These are phyloP conservation scores for Phaethon lepturus DNA, from an alignment of 2,113 vertebrate species.

Conservation along the genomic window DNA sequence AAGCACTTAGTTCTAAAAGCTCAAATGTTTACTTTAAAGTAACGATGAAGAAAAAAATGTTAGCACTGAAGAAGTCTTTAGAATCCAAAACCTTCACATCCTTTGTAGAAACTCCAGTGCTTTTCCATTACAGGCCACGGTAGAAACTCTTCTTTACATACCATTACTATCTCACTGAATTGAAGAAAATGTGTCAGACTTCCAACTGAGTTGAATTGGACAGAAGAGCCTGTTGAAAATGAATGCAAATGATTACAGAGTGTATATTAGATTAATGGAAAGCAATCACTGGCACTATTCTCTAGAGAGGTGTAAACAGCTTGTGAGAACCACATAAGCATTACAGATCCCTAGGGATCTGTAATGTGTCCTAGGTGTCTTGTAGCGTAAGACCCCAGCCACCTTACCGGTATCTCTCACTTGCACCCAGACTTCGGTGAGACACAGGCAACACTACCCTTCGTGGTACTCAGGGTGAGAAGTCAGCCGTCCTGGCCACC, in stretches of 20 bases:
- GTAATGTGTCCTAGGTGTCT: neutral
- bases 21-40: neutral
- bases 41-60: neutral
- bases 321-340: neutral
- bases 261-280: neutral
- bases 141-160: conserved; percentile 82
- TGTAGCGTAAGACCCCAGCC: rapidly evolving
- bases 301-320: neutral
- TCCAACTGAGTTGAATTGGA: conserved; percentile 2
- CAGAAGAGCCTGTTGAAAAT: conserved; percentile 70
- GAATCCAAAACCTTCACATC: conserved; percentile 62
- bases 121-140: conserved; percentile 80
- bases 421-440: neutral
- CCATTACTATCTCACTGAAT: conserved; percentile 73
- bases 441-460: neutral
- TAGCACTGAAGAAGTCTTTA: neutral
- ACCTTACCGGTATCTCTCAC: neutral
- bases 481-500: neutral
- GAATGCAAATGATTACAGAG: neutral
- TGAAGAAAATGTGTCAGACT: conserved; percentile 66
- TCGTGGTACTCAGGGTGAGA: neutral
- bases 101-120: conserved; percentile 80
- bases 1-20: neutral
- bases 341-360: neutral
- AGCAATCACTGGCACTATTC: neutral